phyloP scores from a whole-genome alignment of 2,113 vertebrate genomes.

The Cyanoramphus novaezelandiae region DNA sequence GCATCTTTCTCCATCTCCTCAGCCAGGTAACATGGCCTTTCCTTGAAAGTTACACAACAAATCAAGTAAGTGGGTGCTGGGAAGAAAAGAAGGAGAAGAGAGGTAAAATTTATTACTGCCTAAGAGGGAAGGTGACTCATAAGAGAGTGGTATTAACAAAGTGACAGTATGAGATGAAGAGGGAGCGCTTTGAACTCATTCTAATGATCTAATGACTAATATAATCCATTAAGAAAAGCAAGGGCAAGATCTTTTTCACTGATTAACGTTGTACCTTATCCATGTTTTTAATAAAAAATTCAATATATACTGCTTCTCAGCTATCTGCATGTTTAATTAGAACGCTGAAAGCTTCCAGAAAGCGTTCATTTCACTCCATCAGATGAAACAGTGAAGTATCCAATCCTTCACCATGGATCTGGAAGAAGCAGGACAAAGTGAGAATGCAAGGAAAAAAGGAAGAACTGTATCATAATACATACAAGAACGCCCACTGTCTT shows the following conservation, averaged over 20 bases:
- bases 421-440: background rate
- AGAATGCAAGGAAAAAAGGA: background rate
- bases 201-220: conserved; percentile 75
- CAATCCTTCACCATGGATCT: background rate
- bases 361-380: conserved; percentile 7
- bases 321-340: conserved; percentile 71
- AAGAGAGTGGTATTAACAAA: conserved; percentile 58
- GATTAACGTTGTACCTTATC: conserved; percentile 67
- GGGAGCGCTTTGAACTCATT: conserved; percentile 49
- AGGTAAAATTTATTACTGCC: conserved; percentile 64
- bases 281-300: conserved; percentile 72
- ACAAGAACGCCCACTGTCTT: background rate
- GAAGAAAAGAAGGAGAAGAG: background rate
- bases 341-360: conserved; percentile 48
- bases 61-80: conserved; percentile 43
- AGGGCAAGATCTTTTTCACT: conserved; percentile 67
- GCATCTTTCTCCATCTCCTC: conserved; percentile 41
- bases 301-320: conserved; percentile 60
- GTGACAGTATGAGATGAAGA: conserved; percentile 57
- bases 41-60: conserved; percentile 67
- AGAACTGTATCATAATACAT: background rate
- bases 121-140: conserved; percentile 74
- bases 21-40: conserved; percentile 61
- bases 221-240: conserved; percentile 73
- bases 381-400: conserved; percentile 14